These are phyloP conservation scores for Entomyzon cyanotis DNA, from an alignment of 2,113 vertebrate genomes.

Conservation along the genomic window DNA sequence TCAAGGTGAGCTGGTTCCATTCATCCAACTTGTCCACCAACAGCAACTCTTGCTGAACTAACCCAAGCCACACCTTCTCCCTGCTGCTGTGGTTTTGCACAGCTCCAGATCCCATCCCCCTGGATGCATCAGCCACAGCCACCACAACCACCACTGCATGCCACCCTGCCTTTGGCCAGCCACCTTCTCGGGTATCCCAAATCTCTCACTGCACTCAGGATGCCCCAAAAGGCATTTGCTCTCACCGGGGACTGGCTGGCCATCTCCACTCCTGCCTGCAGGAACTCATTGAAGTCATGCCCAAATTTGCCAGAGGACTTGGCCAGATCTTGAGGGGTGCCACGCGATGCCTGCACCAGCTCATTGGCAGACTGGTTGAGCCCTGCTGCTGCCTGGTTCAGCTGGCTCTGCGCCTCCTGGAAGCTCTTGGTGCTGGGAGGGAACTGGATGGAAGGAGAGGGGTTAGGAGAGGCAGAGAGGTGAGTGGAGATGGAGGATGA, in stretches of 20 bases:
- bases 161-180: neutral
- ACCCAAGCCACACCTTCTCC: neutral
- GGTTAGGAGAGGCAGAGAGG: neutral
- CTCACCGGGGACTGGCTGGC: conserved; percentile 91
- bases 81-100: neutral
- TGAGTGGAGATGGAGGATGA: neutral
- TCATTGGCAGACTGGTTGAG: conserved; percentile 97
- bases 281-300: conserved; percentile 91
- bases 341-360: conserved; percentile 91
- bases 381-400: conserved; percentile 88
- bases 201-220: neutral
- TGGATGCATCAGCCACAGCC: fast-evolving
- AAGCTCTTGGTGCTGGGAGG: conserved; percentile 91
- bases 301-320: conserved; percentile 93
- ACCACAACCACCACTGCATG: neutral
- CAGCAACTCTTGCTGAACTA: neutral
- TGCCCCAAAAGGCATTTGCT: fast-evolving
- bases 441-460: conserved; percentile 76
- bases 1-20: neutral
- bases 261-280: conserved; percentile 96
- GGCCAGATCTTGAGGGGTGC: conserved; percentile 91
- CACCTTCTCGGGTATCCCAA: neutral
- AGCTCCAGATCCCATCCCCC: neutral
- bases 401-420: conserved; percentile 90
- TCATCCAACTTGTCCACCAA: fast-evolving